Conservation (phyloP, 2,888 invertebrate genomes). For the Pseudococcus jackbeardsleyi region DNA sequence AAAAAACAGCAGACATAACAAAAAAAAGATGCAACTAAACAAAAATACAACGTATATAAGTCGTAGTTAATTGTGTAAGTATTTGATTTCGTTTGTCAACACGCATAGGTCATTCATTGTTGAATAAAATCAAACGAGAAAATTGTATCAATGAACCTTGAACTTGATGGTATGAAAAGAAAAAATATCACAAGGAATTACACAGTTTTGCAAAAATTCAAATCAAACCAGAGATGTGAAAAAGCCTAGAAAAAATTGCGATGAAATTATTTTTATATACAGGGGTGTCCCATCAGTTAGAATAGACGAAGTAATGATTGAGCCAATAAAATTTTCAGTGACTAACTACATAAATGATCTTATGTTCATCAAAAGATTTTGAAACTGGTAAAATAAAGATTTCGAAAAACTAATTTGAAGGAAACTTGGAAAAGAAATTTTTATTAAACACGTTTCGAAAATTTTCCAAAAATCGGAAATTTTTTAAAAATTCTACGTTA, state of each 20-base stretch:
- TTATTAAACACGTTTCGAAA: too few species aligned
- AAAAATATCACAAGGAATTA: background rate
- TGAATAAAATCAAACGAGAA: background rate
- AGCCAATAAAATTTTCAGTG: too few species aligned
- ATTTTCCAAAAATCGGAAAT: too few species aligned
- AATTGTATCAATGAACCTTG: background rate
- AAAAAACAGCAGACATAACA: too few species aligned
- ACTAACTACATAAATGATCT: too few species aligned
- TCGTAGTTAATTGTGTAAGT: background rate
- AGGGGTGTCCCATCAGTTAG: too few species aligned
- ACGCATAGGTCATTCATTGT: constrained; percentile 18
- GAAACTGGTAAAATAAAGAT: too few species aligned
- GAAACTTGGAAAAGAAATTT: too few species aligned
- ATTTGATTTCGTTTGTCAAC: background rate
- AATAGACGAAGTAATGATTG: too few species aligned
- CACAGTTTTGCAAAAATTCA: background rate
- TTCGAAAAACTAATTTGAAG: too few species aligned
- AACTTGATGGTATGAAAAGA: constrained; percentile 8
- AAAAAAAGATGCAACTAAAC: background rate
- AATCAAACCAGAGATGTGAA: background rate
- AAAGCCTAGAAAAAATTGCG: background rate
- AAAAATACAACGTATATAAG: background rate
- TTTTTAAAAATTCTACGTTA: too few species aligned
- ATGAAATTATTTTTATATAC: background rate
- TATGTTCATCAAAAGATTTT: too few species aligned